These are phyloP conservation scores for Psittacula echo DNA, from an alignment of 2,797 vertebrate genomes.

Conservation along the genomic window DNA sequence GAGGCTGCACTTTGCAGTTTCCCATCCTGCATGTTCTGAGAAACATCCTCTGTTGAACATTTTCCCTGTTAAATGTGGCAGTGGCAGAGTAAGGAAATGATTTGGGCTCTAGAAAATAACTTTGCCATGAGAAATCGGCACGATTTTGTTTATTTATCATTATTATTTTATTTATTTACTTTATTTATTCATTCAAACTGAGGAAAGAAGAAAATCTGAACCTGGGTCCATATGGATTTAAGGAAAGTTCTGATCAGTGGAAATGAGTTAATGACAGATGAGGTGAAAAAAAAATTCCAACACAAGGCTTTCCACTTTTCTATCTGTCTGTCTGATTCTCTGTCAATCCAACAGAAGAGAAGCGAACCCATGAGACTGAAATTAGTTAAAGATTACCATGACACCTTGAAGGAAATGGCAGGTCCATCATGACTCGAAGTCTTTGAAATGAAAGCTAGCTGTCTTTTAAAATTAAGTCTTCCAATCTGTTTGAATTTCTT, in stretches of 20 bases:
- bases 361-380: not conserved
- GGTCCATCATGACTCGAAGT: not conserved
- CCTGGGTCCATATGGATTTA: not conserved
- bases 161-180: not conserved
- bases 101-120: not conserved
- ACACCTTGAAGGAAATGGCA: not conserved
- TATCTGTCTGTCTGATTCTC: not conserved
- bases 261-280: not conserved
- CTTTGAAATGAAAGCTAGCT: not conserved
- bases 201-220: not conserved
- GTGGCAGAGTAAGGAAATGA: not conserved
- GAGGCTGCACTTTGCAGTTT: slow-evolving; percentile 7
- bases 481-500: not conserved
- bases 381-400: not conserved
- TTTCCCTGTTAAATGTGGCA: not conserved
- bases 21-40: not conserved
- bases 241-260: not conserved
- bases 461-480: not conserved
- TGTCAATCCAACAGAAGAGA: not conserved
- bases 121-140: not conserved
- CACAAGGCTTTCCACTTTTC: not conserved
- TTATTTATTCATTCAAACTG: not conserved
- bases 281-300: not conserved
- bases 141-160: not conserved
- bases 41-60: not conserved